Conservation (phyloP, 2,888 invertebrate species). For the Phaedon cochleariae region DNA sequence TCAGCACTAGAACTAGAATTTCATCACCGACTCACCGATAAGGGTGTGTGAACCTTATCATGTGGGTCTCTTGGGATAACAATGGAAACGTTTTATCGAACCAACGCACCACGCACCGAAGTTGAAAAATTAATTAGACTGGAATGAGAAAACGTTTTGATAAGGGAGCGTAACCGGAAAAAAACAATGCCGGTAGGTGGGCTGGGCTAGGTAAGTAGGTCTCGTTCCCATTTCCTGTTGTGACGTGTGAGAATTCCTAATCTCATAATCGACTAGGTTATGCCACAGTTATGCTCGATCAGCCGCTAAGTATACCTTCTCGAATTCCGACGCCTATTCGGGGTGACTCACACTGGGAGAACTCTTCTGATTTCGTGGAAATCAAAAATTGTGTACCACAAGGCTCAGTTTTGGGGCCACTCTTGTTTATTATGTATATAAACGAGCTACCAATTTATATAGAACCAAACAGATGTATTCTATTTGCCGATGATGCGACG, state of each 20-base stretch:
- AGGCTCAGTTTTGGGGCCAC: no score
- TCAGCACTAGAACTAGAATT: neutral
- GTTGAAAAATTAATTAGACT: constrained; percentile 6
- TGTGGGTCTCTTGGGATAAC: neutral
- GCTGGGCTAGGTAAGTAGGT: constrained; percentile 1
- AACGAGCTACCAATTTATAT: no score
- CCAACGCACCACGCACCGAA: constrained; percentile 17
- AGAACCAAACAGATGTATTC: no score
- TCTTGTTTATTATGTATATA: no score
- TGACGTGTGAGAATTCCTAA: neutral
- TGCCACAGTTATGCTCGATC: constrained; percentile 3
- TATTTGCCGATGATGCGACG: no score
- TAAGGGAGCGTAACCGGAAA: constrained; percentile 1
- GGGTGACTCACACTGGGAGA: no score
- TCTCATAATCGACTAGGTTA: no score
- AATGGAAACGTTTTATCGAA: constrained; percentile 11
- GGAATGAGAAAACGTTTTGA: neutral
- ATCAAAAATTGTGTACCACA: no score
- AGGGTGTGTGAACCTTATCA: constrained; percentile 17
- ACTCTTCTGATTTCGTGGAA: no score
- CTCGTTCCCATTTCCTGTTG: neutral
- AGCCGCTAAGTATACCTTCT: neutral
- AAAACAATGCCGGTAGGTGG: constrained; percentile 1
- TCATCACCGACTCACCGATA: neutral
- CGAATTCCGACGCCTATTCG: no score